phyloP scores from a whole-genome alignment of 2,797 vertebrate species.

The Gymnothorax javanicus region DNA sequence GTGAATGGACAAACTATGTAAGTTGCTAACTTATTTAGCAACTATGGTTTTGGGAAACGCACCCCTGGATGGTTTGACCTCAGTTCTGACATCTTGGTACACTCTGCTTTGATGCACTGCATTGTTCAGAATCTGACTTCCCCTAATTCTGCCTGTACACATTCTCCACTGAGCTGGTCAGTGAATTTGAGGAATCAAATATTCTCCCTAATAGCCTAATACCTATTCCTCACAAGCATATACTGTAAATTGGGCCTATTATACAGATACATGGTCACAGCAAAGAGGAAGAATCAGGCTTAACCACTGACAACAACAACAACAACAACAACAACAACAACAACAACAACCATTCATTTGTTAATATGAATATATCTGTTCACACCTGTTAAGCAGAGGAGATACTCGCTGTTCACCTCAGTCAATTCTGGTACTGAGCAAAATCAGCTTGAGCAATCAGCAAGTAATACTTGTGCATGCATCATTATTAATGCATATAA shows the following conservation, averaged over 20 bases:
- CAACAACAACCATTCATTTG: background rate
- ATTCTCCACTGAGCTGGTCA: background rate
- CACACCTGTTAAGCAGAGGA: background rate
- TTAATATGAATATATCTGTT: background rate
- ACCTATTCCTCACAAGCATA: background rate
- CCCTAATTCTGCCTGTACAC: background rate
- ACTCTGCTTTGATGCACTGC: background rate
- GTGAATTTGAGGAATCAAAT: background rate
- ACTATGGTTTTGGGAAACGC: too few relatives aligned
- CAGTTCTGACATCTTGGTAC: background rate
- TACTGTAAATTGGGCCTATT: background rate
- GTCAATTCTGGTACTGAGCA: background rate
- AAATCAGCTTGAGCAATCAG: background rate
- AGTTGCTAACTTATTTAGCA: too few relatives aligned
- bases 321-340: background rate
- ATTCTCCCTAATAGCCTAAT: background rate
- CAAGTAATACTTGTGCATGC: background rate
- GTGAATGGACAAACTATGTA: too few relatives aligned
- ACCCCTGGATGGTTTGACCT: background rate
- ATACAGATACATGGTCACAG: too few relatives aligned
- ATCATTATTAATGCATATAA: constrained; percentile 12
- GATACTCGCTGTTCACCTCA: background rate
- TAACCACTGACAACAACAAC: background rate
- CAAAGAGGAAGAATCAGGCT: background rate
- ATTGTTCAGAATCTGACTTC: background rate